phyloP scores from a whole-genome alignment of 1,140 invertebrate genomes.

The Anadara kagoshimensis region DNA sequence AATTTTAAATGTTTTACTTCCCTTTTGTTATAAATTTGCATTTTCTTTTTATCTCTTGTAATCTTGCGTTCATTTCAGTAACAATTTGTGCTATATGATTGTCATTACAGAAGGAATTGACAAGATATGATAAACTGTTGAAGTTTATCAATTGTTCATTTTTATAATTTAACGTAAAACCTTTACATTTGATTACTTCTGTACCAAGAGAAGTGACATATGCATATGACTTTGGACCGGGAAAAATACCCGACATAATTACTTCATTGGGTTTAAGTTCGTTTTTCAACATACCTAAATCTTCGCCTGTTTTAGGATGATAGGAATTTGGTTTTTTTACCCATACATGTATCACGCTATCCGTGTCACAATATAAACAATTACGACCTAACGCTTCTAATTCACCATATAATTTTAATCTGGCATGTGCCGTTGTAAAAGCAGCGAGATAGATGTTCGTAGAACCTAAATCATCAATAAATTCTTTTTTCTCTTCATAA shows the following conservation, averaged over 20 bases:
- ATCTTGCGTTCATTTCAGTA: constrained; percentile 12
- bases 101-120: neutral
- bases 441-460: constrained; percentile 69
- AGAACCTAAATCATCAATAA: constrained; percentile 29
- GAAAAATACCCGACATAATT: constrained; percentile 6
- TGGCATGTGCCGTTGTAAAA: constrained; percentile 54
- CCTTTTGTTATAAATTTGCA: neutral
- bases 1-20: constrained; percentile 17
- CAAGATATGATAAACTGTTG: constrained; percentile 15
- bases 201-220: constrained; percentile 9
- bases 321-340: neutral
- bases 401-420: constrained; percentile 9
- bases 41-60: constrained; percentile 8
- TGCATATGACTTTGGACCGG: constrained; percentile 16
- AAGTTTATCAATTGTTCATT: constrained; percentile 14
- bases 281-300: constrained; percentile 3
- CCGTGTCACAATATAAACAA: constrained; percentile 2
- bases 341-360: constrained; percentile 9
- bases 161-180: constrained; percentile 15
- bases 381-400: neutral
- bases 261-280: constrained; percentile 1
- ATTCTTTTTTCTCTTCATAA: constrained; percentile 41
- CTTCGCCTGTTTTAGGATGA: neutral
- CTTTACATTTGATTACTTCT: constrained; percentile 16
- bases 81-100: neutral